Base-by-base conservation (phyloP, 2,888 invertebrate species). In the Galeruca laticollis region DNA sequence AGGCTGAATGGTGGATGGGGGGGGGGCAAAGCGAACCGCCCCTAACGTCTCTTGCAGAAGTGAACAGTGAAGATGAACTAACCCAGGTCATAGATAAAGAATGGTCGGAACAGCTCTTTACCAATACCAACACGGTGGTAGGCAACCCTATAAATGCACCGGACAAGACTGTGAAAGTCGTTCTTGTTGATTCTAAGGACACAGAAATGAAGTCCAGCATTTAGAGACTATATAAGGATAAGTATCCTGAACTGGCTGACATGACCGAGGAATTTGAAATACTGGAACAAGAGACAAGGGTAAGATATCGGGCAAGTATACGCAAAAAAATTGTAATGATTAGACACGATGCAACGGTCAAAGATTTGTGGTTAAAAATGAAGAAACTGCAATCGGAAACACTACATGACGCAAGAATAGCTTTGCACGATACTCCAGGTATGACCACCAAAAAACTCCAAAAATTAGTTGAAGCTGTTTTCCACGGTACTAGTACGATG, bases 221-320 rank as follows among this genome's bases (percentile, higher is more conserved):
- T 1, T 70, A 72, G 43, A 71, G 20, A 26, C 6, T 69, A 6
- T 71, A 43, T 33, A 68, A 31, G 20, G 69, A 69, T 1, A 67
- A 64, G 18, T 71, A 60, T 43, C 62, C 73, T 0, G 65, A 71
- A 21, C 56, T 73, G 4, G 56, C 6, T 6, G 40, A 56, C 5
- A 43, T 62, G 5, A 52, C 18, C 2, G 67, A 40, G 10, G 72
- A 70, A 9, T 57, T 66, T 15, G 70, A 63, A 31, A 31, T 59
- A 2, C 31, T 68, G 8, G 70, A 70, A 13, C 60, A 60, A 37
- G 57, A 5, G 2, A 54, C n/a, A 9, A 52, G 31, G 26, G 10
- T 63, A 11, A 43, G 31, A 18, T 4, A 13, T 6, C 20, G 15
- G 21, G 8, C 5, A 33, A 33, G 10, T 2, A 31, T n/a, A 18